Evolutionary conservation across 2,113 vertebrate species (phyloP), one percentile per base, ranked within the genome.

Genomic region (Charadrius vociferus): DNA sequence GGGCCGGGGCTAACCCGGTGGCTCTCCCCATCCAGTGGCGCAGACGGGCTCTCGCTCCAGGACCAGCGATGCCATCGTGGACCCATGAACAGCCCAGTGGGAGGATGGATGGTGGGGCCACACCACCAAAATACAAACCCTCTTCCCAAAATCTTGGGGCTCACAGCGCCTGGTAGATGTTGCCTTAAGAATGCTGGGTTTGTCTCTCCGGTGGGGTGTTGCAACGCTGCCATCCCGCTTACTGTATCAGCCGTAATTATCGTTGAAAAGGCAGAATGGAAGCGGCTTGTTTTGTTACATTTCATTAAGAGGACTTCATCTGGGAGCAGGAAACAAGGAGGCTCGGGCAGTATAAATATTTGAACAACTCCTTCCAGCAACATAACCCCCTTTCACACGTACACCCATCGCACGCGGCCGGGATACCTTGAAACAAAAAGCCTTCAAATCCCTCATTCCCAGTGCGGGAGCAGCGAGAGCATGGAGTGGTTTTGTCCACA

Each of bases 381-480:
- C 17, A 3, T 13, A 37, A 30, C 29, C 68, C 27, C 58, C 37
- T 22, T 7, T 39, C 74, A 45, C 41, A 37, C 55, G 8, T 12
- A 4, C 34, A 5, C 73, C 37, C 55, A 1, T 9, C 4, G 5
- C 62, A 7, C 3, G 8, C 0, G 9, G 14, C 8, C 9, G 2
- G 30, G 50, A 45, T 50, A 55, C 59, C 75, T 53, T 29, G 26
- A 24, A 81, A 39, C 5, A 36, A 6, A 94, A 90, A 34, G 3
- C 59, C 14, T 29, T 21, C n/a, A 21, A 27, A 41, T 4, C 8
- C 70, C 39, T n/a, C 29, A 4, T 18, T 74, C 52, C 67, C 1
- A 1, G 5, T 0, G 10, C 1, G 2, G 62, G 49, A 19, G 4
- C 37, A 19, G 58, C 0, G 1, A 59, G 23, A 41, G 3, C 3